Conservation (phyloP, 2,888 invertebrate species). For the Subacronicta megacephala region DNA sequence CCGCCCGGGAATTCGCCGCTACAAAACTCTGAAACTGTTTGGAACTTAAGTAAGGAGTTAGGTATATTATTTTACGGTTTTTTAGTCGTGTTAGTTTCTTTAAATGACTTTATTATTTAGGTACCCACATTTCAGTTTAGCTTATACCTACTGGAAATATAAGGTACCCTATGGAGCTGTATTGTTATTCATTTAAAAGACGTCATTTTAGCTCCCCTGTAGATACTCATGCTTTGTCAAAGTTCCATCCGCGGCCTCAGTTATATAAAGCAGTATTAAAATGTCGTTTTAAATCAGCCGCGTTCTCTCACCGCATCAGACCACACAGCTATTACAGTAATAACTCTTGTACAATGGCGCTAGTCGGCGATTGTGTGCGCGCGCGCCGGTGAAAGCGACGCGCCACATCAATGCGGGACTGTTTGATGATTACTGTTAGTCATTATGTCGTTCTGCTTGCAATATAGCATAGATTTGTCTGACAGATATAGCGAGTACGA, state of each 20-base stretch:
- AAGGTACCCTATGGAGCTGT: too few relatives aligned
- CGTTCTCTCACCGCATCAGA: conserved; percentile 37
- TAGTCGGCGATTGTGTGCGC: conserved; percentile 51
- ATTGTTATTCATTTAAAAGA: too few relatives aligned
- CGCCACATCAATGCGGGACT: conserved; percentile 34
- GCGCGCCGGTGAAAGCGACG: conserved; percentile 50
- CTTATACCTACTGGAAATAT: too few relatives aligned
- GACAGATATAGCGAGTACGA: conserved; percentile 41
- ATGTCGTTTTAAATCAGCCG: conserved; percentile 29
- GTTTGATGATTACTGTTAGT: conserved; percentile 47
- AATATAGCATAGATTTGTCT: conserved; percentile 41
- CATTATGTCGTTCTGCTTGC: conserved; percentile 48
- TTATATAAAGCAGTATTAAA: conserved; percentile 10
- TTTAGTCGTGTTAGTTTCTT: too few relatives aligned
- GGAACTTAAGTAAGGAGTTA: too few relatives aligned
- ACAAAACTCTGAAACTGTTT: too few relatives aligned
- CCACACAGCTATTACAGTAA: conserved; percentile 57
- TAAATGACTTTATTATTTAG: too few relatives aligned
- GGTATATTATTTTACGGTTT: too few relatives aligned
- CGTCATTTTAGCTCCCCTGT: too few relatives aligned
- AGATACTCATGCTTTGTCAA: neutral
- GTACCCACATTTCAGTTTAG: too few relatives aligned
- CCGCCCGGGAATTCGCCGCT: too few relatives aligned
- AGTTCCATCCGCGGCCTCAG: neutral
- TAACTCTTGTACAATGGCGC: conserved; percentile 62